Evolutionary conservation across 2,888 invertebrate genomes (phyloP), one percentile per base, ranked within the genome.

Genomic region (Andrena dorsata): DNA sequence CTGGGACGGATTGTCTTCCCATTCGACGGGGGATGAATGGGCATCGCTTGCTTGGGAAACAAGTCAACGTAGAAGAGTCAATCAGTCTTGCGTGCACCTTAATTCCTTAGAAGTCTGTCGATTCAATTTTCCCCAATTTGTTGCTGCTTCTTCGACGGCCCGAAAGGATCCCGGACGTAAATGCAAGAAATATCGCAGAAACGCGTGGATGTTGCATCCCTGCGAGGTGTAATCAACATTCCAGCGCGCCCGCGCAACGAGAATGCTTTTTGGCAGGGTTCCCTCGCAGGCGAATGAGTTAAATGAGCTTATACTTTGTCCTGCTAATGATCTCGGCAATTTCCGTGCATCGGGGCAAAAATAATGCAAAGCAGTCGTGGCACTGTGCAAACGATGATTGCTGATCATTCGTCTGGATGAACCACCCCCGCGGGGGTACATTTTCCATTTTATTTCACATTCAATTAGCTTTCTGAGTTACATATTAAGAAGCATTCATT

Each of bases 231-330:
- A 80, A 71, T 61, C 65, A 77, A 77, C 70, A 77, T 80, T 80
- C 60, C 60, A 47, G 26, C 8, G 65, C 53, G 41, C 23, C 51
- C 35, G 70, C n/a, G 60, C 60, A 65, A 66, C 53, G 60, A 26
- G 32, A 60, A 77, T 65, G 80, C 78, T 71, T 80, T 80, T 71
- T 80, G 80, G 80, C 80, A 80, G 77, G 60, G 41, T 71, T 80
- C 65, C 60, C 47, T 28, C 20, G n/a, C 49, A 20, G 71, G 71
- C 78, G 65, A 80, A 77, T 77, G 60, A 77, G 78, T 77, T 70
- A 77, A 80, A 80, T n/a, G 41, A 65, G 65, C 51, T 77, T 71
- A 61, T 65, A 80, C 80, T 80, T 80, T 71, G 60, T 47, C 53
- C 51, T 53, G 71, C 71, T 61, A 80, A 80, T 61, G 70, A 77